phyloP scores from a whole-genome alignment of 2,888 invertebrate genomes.

The Mystacides longicornis region DNA sequence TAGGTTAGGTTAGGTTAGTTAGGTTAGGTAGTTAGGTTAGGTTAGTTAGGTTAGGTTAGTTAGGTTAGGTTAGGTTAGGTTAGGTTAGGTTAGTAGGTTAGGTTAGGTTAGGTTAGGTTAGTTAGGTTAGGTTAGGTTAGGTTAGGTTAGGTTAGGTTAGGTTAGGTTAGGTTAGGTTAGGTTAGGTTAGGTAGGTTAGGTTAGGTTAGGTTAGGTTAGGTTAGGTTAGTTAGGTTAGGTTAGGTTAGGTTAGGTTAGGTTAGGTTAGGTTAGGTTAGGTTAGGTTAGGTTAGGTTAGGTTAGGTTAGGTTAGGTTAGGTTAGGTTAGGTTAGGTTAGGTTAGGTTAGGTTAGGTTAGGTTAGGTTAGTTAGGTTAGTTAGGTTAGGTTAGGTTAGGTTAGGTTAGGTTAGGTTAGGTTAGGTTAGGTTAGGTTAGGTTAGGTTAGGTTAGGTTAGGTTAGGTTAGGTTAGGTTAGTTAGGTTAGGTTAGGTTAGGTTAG shows the following conservation, averaged over 20 bases:
- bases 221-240: conserved; percentile 4
- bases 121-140: conserved; percentile 6
- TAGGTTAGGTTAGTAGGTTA: conserved; percentile 4
- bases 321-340: conserved; percentile 10
- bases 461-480: conserved; percentile 9
- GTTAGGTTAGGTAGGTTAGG: conserved; percentile 10
- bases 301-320: conserved; percentile 10
- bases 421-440: conserved; percentile 10
- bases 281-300: conserved; percentile 9
- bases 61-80: conserved; percentile 6
- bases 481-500: conserved; percentile 10
- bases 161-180: conserved; percentile 6
- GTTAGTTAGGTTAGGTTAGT: not conserved
- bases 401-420: conserved; percentile 15
- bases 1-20: conserved; percentile 7
- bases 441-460: conserved; percentile 10
- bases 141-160: conserved; percentile 6
- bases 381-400: conserved; percentile 17
- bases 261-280: conserved; percentile 9
- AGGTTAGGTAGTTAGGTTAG: conserved; percentile 6
- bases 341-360: conserved; percentile 19
- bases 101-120: not conserved
- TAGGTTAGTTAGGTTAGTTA: conserved; percentile 15
- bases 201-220: conserved; percentile 6
- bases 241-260: conserved; percentile 11